A percentile compares a stretch with the other conserved stretches of the same genome.
Conservation (phyloP, 2,888 invertebrate genomes). For the Agrotis puta region DNA sequence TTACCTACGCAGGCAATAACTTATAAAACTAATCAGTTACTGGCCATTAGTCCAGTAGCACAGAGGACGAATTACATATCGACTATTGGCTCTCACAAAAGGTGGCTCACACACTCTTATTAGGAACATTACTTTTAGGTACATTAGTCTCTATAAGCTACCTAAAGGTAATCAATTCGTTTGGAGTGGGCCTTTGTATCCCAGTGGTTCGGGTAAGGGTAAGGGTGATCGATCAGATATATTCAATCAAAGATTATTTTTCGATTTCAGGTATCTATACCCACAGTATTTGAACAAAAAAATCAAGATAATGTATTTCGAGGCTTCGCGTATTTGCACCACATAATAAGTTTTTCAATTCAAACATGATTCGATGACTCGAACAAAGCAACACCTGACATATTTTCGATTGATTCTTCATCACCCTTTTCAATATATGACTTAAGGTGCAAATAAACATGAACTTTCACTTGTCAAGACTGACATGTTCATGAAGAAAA, state of each 20-base stretch:
- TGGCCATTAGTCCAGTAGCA: conserved; percentile 13
- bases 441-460: too few species aligned
- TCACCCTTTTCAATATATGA: background rate
- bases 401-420: conserved; percentile 7
- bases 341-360: background rate
- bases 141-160: conserved; percentile 31
- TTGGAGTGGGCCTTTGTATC: conserved; percentile 39
- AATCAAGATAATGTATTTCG: background rate
- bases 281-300: conserved; percentile 9
- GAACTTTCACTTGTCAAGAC: too few species aligned
- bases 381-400: conserved; percentile 1
- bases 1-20: conserved; percentile 6
- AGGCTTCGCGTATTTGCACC: conserved; percentile 2
- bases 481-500: too few species aligned
- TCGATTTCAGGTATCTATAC: background rate
- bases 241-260: conserved; percentile 8
- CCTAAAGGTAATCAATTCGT: conserved; percentile 41
- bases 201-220: conserved; percentile 8
- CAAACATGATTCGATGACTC: background rate
- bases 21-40: conserved; percentile 32
- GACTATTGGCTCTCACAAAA: conserved; percentile 25
- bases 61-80: conserved; percentile 19
- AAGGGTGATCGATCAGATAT: conserved; percentile 28
- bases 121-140: conserved; percentile 13
- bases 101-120: conserved; percentile 20